Evolutionary conservation across 2,113 vertebrate species (phyloP).

Genomic region (Nematolebias whitei): DNA sequence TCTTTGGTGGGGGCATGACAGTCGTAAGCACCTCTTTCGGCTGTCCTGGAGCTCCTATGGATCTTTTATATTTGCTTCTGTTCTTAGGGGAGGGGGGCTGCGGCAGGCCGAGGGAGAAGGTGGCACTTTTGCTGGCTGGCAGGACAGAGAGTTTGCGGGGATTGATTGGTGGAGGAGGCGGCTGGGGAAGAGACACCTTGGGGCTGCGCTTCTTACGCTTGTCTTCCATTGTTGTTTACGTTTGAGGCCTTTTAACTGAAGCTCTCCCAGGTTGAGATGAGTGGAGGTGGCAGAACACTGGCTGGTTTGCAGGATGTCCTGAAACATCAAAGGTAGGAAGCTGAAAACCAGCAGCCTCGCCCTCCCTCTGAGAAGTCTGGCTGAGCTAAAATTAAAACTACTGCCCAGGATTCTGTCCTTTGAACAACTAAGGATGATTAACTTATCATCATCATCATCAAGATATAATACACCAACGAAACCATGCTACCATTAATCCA

Average conservation of each 20-base stretch:
- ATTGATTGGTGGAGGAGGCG: constrained; percentile 81
- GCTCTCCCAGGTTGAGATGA: not conserved
- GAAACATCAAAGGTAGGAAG: constrained; percentile 53
- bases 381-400: constrained; percentile 31
- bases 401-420: constrained; percentile 26
- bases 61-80: constrained; percentile 88
- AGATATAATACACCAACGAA: not conserved
- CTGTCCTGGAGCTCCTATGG: constrained; percentile 74
- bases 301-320: constrained; percentile 37
- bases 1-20: constrained; percentile 76
- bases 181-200: constrained; percentile 85
- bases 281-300: not conserved
- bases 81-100: constrained; percentile 91
- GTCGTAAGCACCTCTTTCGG: constrained; percentile 73
- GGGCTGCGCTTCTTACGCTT: constrained; percentile 92
- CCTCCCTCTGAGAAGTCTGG: constrained; percentile 5
- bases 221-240: constrained; percentile 84
- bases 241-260: not conserved
- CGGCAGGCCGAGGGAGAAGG: constrained; percentile 88
- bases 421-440: constrained; percentile 11
- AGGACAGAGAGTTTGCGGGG: constrained; percentile 85
- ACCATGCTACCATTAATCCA: not conserved
- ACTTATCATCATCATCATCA: no score
- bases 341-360: constrained; percentile 20
- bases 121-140: constrained; percentile 89